Conservation (phyloP, 1,140 invertebrate species). For the Drosophila pallidifrons region DNA sequence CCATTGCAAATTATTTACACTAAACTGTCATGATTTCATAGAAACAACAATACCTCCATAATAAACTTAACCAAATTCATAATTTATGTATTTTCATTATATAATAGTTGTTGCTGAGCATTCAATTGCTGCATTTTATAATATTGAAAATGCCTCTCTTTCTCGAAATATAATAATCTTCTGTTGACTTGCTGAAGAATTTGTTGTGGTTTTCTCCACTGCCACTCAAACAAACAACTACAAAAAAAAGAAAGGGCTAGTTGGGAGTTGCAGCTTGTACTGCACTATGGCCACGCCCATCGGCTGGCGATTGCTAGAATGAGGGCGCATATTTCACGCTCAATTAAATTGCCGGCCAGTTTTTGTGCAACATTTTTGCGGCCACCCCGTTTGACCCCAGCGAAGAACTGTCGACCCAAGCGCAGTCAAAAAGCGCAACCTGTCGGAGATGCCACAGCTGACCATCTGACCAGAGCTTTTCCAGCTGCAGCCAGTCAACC, state of each 20-base stretch:
- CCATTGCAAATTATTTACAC: too few species aligned
- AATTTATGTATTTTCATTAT: too few species aligned
- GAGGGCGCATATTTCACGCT: constrained; percentile 67
- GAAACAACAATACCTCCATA: too few species aligned
- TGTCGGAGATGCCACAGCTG: constrained; percentile 13
- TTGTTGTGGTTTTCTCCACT: constrained; percentile 1
- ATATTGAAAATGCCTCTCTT: too few species aligned
- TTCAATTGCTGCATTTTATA: too few species aligned
- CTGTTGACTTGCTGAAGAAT: not conserved
- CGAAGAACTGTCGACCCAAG: not conserved
- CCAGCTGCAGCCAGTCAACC: too few species aligned
- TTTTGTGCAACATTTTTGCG: constrained; percentile 74
- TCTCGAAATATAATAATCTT: not conserved
- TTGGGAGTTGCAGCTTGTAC: not conserved
- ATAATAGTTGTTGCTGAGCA: too few species aligned
- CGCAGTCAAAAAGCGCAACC: constrained; percentile 29
- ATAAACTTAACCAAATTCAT: too few species aligned
- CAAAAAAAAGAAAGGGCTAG: too few species aligned
- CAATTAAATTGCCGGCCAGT: constrained; percentile 66
- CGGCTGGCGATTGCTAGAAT: constrained; percentile 1
- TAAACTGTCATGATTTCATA: too few species aligned
- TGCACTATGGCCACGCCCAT: not conserved
- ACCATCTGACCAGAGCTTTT: not conserved
- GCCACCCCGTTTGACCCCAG: constrained; percentile 23
- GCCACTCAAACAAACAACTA: too few species aligned